These are phyloP conservation scores for Tinamus major DNA, from an alignment of 2,797 vertebrate species.

Conservation along the genomic window DNA sequence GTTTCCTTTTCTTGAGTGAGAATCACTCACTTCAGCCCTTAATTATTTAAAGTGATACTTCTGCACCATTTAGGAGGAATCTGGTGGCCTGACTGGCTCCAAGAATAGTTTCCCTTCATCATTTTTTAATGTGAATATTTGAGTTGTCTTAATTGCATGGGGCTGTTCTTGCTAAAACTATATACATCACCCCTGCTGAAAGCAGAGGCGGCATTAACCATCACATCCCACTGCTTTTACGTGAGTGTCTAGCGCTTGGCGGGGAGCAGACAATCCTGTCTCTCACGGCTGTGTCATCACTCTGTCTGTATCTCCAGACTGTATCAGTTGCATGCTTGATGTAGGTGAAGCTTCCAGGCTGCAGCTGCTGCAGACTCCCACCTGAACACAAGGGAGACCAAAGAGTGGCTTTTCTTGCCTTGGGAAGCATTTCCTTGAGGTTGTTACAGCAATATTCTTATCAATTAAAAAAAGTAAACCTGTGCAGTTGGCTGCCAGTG, in stretches of 20 bases:
- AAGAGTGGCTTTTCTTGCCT: neutral
- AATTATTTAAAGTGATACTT: conserved; percentile 39
- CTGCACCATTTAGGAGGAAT: conserved; percentile 39
- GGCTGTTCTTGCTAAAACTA: neutral
- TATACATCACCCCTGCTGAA: neutral
- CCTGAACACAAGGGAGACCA: neutral
- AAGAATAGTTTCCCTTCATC: conserved; percentile 41
- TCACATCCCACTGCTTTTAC: neutral
- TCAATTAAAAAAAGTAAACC: neutral
- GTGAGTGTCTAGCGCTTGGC: neutral
- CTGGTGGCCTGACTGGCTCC: conserved; percentile 25
- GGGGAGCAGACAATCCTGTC: neutral
- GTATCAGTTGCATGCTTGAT: neutral
- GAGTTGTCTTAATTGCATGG: neutral
- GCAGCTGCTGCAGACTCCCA: neutral
- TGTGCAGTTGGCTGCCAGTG: neutral
- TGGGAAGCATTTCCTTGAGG: neutral
- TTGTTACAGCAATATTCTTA: neutral
- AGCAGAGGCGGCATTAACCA: neutral
- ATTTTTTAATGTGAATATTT: conserved; percentile 44
- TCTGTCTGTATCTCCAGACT: neutral
- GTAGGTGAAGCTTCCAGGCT: neutral
- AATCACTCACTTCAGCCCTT: neutral
- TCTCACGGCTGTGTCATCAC: neutral
- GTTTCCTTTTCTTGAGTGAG: neutral